Base-by-base conservation (phyloP, 2,888 invertebrate species). In the Drosophila diplacantha region DNA sequence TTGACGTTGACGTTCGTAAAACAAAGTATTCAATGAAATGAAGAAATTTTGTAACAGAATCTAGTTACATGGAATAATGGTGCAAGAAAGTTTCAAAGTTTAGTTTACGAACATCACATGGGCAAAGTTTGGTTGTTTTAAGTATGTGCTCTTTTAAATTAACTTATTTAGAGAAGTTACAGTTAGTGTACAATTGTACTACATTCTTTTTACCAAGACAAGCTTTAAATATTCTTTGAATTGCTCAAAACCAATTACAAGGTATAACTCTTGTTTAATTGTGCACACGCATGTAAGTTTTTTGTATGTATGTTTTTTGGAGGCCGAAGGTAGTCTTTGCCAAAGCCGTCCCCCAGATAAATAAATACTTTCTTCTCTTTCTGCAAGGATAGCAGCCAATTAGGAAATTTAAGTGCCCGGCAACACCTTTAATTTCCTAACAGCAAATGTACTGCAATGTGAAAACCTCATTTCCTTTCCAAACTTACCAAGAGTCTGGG, bases 391-490 rank as follows among this genome's bases (percentile, higher is more conserved):
- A 16, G 26, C 26, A 16, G 43, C 26, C 7, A 7, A 44, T 18
- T 34, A 34, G 14, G 8, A 5, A 34, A 54, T 34, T 18, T 18
- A 20, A 22, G 14, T 29, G n/a, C 3, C 11, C 16, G 11, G 4
- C n/a, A 24, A 32, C 24, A 12, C 16, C 26, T 56, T 35, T 31
- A 58, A 35, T 24, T 58, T 44, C 8, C 31, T 11, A 57, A n/a
- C 43, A 14, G 18, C 32, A 44, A 57, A 31, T 12, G 20, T 5
- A 5, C 53, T 32, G 34, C 18, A 44, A 37, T 44, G 22, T 31
- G 18, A 43, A 37, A 58, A 37, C 22, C 18, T 57, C 18, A 58
- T 58, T 58, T 58, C 58, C 58, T 24, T 37, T 57, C 3, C 18
- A 8, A 39, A 14, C 11, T 16, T 16, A n/a, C 8, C 5, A 4